A percentile compares a stretch with the other conserved stretches of the same genome.
phyloP scores from a whole-genome alignment of 2,888 invertebrate species.

The Heliothis peltigera region DNA sequence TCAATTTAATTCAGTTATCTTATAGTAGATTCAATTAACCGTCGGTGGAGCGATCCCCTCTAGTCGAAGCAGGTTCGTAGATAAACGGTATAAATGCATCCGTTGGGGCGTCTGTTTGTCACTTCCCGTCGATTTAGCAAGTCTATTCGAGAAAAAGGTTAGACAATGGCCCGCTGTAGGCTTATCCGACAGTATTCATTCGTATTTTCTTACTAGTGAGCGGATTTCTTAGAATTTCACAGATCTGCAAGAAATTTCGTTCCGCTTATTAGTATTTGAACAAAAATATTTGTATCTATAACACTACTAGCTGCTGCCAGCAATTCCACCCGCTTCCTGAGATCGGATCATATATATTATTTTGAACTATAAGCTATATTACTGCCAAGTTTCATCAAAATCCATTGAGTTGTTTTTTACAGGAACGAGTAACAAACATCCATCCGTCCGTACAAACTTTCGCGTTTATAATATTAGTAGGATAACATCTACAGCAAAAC shows the following conservation, averaged over 20 bases:
- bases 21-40: conserved; percentile 53
- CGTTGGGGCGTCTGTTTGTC: conserved; percentile 42
- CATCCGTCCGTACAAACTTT: too few species aligned
- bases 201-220: not conserved
- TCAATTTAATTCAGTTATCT: conserved; percentile 53
- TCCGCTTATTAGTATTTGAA: not conserved
- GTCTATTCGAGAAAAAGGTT: conserved; percentile 34
- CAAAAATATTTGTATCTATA: conserved; percentile 20
- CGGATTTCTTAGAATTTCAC: conserved; percentile 2
- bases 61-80: conserved; percentile 24
- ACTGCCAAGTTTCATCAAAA: too few species aligned
- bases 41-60: conserved; percentile 23
- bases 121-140: conserved; percentile 46
- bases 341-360: too few species aligned
- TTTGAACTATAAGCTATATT: too few species aligned
- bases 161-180: conserved; percentile 19
- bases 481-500: not conserved
- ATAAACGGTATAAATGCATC: conserved; percentile 50
- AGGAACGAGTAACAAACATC: too few species aligned
- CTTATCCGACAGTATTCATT: conserved; percentile 10
- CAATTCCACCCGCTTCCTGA: too few species aligned
- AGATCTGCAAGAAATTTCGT: not conserved
- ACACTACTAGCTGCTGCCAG: too few species aligned
- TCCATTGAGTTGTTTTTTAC: too few species aligned
- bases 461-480: too few species aligned